Percentiles rank a stretch among this genome's conserved stretches.
Conservation (phyloP, 2,113 vertebrate genomes). For the Peromyscus leucopus region DNA sequence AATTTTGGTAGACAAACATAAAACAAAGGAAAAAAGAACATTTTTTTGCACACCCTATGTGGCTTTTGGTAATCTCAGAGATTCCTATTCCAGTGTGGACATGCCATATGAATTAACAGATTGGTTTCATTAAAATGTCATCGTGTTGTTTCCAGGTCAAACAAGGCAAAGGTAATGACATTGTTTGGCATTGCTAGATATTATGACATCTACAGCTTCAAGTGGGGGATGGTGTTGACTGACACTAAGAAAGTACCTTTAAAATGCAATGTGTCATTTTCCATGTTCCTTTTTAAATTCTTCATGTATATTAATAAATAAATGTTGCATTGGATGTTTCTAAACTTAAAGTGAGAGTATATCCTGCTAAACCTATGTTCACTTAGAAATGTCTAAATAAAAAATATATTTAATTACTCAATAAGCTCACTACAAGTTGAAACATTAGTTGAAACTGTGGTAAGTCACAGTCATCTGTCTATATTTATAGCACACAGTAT, state of each 20-base stretch:
- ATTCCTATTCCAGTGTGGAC: conserved; percentile 46
- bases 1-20: not conserved
- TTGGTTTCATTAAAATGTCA: conserved; percentile 58
- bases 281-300: not conserved
- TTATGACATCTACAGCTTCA: conserved; percentile 4
- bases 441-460: not conserved
- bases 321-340: not conserved
- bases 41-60: not conserved
- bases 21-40: not conserved
- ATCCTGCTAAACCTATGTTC: not conserved
- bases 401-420: not conserved
- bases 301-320: not conserved
- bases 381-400: not conserved
- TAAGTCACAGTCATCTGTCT: not conserved
- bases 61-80: conserved; percentile 31
- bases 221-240: not conserved
- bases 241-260: not conserved
- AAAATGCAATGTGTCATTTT: conserved; percentile 33
- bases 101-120: conserved; percentile 43
- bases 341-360: not conserved
- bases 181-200: not conserved
- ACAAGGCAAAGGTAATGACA: not conserved
- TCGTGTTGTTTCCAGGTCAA: conserved; percentile 53
- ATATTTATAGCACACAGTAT: not conserved
- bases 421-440: not conserved